Base-by-base conservation (phyloP, 2,888 invertebrate species). In the Heliconius hortense region DNA sequence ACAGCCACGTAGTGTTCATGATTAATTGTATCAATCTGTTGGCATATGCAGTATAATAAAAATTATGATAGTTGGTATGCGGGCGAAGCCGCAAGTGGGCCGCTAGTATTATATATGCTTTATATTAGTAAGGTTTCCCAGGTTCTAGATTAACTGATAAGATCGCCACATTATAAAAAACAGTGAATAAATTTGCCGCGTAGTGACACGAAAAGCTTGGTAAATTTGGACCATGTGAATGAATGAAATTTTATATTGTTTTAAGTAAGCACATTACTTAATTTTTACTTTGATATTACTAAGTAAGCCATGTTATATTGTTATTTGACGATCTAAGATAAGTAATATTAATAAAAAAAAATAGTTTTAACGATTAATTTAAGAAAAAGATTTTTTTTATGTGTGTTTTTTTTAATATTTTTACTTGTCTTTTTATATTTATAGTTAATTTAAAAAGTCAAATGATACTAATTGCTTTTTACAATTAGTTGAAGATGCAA, bases 41-140 rank as follows among this genome's bases (percentile, higher is more conserved):
- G 35, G 35, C 35, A 35, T 35, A 8, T 35, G 1, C 8, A 8
- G 35, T 10, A 35, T 35, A 35, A 35, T 10, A 35, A 35, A 35
- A 35, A 1, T n/a, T 31, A 8, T 31, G 2, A 31, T 31, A 31
- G 31, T 0, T 31, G 31, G 31, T 31, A 31, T 31, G 18, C 48
- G 21, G 18, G 48, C 48, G 7, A 48, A 48, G 48, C 18, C 39
- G 13, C 48, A 21, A 5, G 7, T 5, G 48, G 2, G 7, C 7
- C 21, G 18, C 48, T 48, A 48, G 48, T 48, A 56, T 8, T 56
- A 10, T 56, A 56, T 80, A 77, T 79, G 56, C 69, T 60, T 26
- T 80, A 76, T 80, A 56, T 74, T 71, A 74, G 59, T 81, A 80
- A 78, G 78, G 80, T 75, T 81, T 81, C 81, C 60, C 76, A 63